These are phyloP conservation scores for Saxidomus purpurata DNA, from an alignment of 1,140 invertebrate species.

Conservation along the genomic window DNA sequence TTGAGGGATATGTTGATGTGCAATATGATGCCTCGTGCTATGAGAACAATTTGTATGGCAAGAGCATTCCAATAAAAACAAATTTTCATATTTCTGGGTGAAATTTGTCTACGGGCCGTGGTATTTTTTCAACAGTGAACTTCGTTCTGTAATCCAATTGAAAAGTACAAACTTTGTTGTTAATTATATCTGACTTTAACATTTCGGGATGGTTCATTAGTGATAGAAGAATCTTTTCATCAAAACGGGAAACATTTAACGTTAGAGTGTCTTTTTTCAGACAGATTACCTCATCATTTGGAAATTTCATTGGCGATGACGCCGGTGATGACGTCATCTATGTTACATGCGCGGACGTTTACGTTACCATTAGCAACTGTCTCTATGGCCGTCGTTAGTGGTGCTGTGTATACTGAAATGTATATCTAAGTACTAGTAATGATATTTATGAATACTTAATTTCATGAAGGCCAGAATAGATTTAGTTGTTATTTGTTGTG, in stretches of 20 bases:
- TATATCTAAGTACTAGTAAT: too few relatives aligned
- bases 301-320: not conserved
- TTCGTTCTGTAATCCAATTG: not conserved
- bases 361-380: too few relatives aligned
- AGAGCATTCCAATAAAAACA: constrained; percentile 13
- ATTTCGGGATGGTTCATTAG: not conserved
- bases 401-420: too few relatives aligned
- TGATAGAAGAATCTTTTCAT: not conserved
- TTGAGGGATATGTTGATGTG: constrained; percentile 43
- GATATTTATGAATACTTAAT: too few relatives aligned
- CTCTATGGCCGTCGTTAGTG: too few relatives aligned
- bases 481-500: not conserved
- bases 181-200: not conserved
- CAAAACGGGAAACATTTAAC: not conserved
- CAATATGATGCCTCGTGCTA: not conserved
- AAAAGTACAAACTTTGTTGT: not conserved
- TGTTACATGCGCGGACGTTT: too few relatives aligned
- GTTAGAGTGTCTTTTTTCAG: not conserved
- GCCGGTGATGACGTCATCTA: not conserved
- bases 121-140: not conserved
- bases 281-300: not conserved
- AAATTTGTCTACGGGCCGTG: not conserved
- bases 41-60: not conserved
- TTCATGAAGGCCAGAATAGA: too few relatives aligned
- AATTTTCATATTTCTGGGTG: not conserved